Percentiles rank a stretch among this genome's conserved stretches.
Evolutionary conservation across 1,140 invertebrate genomes (phyloP).

Genomic region (Callitettix versicolor): DNA sequence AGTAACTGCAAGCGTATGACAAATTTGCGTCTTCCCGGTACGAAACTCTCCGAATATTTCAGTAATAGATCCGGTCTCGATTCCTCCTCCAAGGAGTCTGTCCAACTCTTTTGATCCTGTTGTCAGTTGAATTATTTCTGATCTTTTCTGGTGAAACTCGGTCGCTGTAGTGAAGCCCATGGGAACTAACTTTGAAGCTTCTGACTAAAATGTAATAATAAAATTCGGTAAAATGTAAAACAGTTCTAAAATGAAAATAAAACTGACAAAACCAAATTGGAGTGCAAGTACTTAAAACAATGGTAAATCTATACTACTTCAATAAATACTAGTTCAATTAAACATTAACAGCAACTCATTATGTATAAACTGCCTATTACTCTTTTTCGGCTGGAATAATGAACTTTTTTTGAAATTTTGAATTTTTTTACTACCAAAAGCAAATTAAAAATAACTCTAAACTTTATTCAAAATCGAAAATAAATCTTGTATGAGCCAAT

Average conservation of each 20-base stretch:
- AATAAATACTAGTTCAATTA: too few species aligned
- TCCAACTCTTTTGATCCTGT: conserved; percentile 93
- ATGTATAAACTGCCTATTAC: too few species aligned
- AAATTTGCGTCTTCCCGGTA: conserved; percentile 96
- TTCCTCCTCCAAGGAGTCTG: conserved; percentile 85
- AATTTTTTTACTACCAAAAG: too few species aligned
- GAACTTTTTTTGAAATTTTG: too few species aligned
- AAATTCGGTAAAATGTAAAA: neutral
- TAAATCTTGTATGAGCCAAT: neutral
- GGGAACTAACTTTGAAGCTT: conserved; percentile 86
- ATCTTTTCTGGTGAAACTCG: conserved; percentile 87
- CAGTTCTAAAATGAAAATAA: neutral
- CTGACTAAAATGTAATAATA: conserved; percentile 38
- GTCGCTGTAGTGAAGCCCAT: conserved; percentile 98
- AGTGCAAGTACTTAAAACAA: neutral
- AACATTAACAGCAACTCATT: too few species aligned
- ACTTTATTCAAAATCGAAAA: too few species aligned
- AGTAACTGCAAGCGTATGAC: conserved; percentile 94
- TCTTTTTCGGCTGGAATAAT: too few species aligned
- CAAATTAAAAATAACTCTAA: too few species aligned
- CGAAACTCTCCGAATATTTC: conserved; percentile 99
- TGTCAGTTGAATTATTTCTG: conserved; percentile 79
- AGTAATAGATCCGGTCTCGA: conserved; percentile 98
- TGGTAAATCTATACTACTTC: neutral
- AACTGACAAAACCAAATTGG: neutral